phyloP scores from a whole-genome alignment of 2,113 vertebrate species.

The Tympanuchus pallidicinctus region DNA sequence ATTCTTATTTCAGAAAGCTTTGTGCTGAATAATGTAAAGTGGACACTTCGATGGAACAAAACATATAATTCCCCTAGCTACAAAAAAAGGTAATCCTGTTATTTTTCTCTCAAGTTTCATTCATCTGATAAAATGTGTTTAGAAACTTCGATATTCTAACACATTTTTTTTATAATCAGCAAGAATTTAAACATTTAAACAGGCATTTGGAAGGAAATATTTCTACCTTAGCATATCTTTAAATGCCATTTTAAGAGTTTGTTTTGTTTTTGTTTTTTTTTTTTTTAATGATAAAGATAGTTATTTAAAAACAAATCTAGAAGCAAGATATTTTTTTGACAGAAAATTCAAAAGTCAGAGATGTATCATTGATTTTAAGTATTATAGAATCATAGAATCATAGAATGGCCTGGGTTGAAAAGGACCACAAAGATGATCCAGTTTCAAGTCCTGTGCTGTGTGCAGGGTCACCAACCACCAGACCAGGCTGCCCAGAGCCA shows the following conservation, averaged over 20 bases:
- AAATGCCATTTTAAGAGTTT: neutral
- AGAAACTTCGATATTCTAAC: conserved; percentile 39
- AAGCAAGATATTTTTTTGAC: neutral
- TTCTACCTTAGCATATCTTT: neutral
- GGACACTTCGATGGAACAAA: conserved; percentile 78
- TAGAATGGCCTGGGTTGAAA: too few relatives aligned
- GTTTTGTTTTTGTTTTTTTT: neutral
- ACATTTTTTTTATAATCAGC: neutral
- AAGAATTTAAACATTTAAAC: neutral
- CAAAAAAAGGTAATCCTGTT: conserved; percentile 45
- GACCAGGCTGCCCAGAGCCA: too few relatives aligned
- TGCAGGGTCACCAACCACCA: too few relatives aligned
- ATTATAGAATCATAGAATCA: too few relatives aligned
- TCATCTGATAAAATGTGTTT: conserved; percentile 23
- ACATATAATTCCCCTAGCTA: conserved; percentile 73
- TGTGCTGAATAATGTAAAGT: conserved; percentile 86
- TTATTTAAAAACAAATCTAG: neutral
- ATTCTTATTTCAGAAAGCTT: conserved; percentile 84
- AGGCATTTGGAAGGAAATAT: neutral
- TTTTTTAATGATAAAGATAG: neutral
- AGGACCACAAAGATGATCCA: too few relatives aligned
- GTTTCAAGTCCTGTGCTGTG: too few relatives aligned
- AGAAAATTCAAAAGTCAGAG: neutral
- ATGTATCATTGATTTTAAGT: neutral
- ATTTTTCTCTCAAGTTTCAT: conserved; percentile 38